Evolutionary conservation across 2,888 invertebrate species (phyloP).

Genomic region (Caenorhabditis uteleia): DNA sequence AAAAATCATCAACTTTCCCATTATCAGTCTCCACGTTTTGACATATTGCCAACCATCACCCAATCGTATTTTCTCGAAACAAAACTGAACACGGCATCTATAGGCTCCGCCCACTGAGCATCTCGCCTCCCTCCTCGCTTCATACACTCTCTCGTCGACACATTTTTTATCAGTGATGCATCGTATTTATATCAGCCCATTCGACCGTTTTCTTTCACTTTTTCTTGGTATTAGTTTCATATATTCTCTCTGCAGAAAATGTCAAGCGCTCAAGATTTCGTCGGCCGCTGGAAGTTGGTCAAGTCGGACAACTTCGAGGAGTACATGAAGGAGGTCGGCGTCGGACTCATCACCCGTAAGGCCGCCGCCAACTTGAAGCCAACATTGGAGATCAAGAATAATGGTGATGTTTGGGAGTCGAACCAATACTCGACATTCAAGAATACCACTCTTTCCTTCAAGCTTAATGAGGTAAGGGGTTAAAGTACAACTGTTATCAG

Average conservation of each 20-base stretch:
- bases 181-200: background rate
- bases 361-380: slow-evolving; percentile 58
- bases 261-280: slow-evolving; percentile 28
- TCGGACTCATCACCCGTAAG: slow-evolving; percentile 55
- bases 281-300: slow-evolving; percentile 50
- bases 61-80: background rate
- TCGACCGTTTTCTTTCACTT: slow-evolving; percentile 11
- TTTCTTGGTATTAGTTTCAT: background rate
- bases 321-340: slow-evolving; percentile 60
- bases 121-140: slow-evolving; percentile 5
- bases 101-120: background rate
- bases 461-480: slow-evolving; percentile 33
- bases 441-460: slow-evolving; percentile 52
- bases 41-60: too few relatives aligned
- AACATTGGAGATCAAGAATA: slow-evolving; percentile 53
- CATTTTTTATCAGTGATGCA: slow-evolving; percentile 1
- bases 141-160: slow-evolving; percentile 1
- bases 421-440: slow-evolving; percentile 57
- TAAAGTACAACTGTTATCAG: background rate
- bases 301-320: slow-evolving; percentile 58
- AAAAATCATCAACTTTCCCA: too few relatives aligned
- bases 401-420: slow-evolving; percentile 47
- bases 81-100: too few relatives aligned
- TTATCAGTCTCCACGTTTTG: too few relatives aligned
- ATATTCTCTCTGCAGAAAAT: slow-evolving; percentile 3